These are phyloP conservation scores for Stichopus chloronotus DNA, from an alignment of 35 echinoderm and acorn worm species.

Conservation along the genomic window DNA sequence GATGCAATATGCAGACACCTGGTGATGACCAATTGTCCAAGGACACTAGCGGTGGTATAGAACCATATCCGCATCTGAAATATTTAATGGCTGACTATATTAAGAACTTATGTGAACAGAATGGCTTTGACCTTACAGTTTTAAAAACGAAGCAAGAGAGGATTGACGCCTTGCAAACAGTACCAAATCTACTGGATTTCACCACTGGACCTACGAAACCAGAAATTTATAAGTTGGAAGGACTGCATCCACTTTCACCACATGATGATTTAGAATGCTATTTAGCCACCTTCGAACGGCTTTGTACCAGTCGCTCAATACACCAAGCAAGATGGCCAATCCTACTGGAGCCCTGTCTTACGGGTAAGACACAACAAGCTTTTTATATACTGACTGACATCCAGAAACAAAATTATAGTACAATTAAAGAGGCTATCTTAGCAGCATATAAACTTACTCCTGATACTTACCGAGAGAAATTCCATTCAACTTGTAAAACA, in stretches of 20 bases:
- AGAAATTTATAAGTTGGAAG: not conserved
- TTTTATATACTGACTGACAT: not conserved
- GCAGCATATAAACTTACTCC: conserved; percentile 30
- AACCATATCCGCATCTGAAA: no score
- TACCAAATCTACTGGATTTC: not conserved
- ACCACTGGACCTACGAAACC: not conserved
- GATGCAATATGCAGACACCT: no score
- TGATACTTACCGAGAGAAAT: conserved; percentile 38
- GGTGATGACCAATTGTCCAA: not conserved
- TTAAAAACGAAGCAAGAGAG: conserved; percentile 36
- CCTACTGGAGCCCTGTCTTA: conserved; percentile 26
- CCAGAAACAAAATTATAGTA: not conserved
- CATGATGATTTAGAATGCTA: conserved; percentile 54
- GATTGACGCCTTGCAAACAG: conserved; percentile 2
- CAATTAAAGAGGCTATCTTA: conserved; percentile 11
- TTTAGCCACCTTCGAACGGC: conserved; percentile 25
- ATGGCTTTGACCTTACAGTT: not conserved
- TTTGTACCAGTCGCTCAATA: conserved; percentile 7
- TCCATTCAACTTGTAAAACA: not conserved
- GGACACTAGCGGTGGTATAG: not conserved
- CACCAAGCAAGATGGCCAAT: conserved; percentile 13
- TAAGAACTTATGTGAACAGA: no score
- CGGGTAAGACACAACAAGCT: conserved; percentile 13
- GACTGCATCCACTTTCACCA: not conserved
- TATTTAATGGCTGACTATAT: no score